phyloP scores from a whole-genome alignment of 2,113 vertebrate genomes.

The Heterochromis multidens region DNA sequence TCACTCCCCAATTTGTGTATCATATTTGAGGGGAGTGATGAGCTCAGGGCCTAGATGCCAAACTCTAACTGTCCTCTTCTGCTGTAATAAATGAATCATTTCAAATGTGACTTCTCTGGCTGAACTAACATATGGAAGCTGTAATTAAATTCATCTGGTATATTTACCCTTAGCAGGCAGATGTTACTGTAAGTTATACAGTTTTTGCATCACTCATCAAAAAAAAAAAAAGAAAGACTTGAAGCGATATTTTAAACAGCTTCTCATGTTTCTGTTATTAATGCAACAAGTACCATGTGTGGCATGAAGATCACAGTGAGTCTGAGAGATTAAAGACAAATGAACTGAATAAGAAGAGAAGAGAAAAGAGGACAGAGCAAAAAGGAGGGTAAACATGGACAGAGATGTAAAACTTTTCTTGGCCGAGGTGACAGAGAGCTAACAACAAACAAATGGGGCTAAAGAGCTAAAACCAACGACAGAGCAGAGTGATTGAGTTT shows the following conservation, averaged over 20 bases:
- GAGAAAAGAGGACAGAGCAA: background rate
- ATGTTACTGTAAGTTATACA: background rate
- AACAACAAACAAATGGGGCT: conserved; percentile 47
- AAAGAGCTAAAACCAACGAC: conserved; percentile 42
- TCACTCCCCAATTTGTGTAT: background rate
- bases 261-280: conserved; percentile 11
- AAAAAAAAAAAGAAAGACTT: background rate
- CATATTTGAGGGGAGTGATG: background rate
- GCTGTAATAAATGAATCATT: background rate
- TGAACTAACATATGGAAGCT: background rate
- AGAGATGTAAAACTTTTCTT: conserved; percentile 55
- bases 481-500: conserved; percentile 34
- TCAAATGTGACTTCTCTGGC: background rate
- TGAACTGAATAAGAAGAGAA: background rate
- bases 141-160: background rate
- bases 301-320: background rate
- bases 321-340: conserved; percentile 12
- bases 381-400: conserved; percentile 38
- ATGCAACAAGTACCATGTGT: conserved; percentile 15
- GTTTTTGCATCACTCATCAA: background rate
- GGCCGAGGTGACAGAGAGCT: conserved; percentile 32
- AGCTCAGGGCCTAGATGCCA: background rate
- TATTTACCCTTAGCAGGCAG: background rate
- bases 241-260: background rate
- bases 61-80: background rate